Conservation (phyloP, 2,888 invertebrate genomes). For the Mythimna impura region DNA sequence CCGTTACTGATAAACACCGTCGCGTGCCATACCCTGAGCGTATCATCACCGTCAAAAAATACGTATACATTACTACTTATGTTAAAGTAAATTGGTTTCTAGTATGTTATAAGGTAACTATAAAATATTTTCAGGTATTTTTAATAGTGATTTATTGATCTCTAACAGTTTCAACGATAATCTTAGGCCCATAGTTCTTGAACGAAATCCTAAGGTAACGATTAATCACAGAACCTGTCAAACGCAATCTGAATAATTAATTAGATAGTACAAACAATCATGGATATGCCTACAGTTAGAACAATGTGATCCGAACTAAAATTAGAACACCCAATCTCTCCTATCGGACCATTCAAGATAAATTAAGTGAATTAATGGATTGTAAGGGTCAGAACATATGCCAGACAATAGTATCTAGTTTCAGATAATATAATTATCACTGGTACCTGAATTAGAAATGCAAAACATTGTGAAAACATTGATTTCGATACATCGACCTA, state of each 20-base stretch:
- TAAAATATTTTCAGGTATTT: no score
- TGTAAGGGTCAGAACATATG: background rate
- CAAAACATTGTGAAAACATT: no score
- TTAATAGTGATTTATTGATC: background rate
- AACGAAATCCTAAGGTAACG: background rate
- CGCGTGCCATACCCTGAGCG: no score
- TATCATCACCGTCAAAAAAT: no score
- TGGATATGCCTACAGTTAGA: background rate
- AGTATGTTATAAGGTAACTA: no score
- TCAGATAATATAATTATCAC: background rate
- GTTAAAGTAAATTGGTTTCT: no score
- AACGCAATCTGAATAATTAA: slow-evolving; percentile 20
- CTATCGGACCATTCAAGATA: no score
- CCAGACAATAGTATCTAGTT: background rate
- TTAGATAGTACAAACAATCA: background rate
- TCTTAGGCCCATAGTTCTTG: background rate
- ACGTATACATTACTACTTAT: no score
- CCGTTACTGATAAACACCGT: no score
- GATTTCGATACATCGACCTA: no score
- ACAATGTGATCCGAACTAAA: slow-evolving; percentile 5
- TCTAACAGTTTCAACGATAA: background rate
- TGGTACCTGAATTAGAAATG: background rate
- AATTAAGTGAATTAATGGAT: background rate
- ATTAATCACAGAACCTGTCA: slow-evolving; percentile 6
- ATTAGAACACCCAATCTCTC: background rate